Evolutionary conservation across 1,140 invertebrate species (phyloP).

Genomic region (Nasonia vitripennis): DNA sequence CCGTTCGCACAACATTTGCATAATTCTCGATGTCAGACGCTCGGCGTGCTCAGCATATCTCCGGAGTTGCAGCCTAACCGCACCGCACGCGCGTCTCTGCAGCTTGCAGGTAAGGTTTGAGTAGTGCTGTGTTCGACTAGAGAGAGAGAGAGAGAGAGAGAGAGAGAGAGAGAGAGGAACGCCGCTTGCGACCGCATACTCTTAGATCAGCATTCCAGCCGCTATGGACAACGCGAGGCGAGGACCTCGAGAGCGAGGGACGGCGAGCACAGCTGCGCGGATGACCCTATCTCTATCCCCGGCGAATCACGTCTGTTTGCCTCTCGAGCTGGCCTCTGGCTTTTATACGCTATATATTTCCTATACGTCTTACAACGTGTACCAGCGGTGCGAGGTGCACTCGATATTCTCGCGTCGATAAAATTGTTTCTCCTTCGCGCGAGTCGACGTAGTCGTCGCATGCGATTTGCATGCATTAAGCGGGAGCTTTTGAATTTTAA

Average conservation of each 20-base stretch:
- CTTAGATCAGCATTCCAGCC: constrained; percentile 57
- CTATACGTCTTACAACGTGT: background rate
- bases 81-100: background rate
- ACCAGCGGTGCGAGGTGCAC: background rate
- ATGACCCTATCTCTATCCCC: background rate
- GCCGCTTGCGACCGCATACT: constrained; percentile 49
- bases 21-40: constrained; percentile 57
- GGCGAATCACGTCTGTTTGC: background rate
- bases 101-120: no score
- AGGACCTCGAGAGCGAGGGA: background rate
- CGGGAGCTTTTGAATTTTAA: constrained; percentile 25
- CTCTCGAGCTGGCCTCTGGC: no score
- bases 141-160: background rate
- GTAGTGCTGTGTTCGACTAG: no score
- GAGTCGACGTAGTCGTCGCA: background rate
- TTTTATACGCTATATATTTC: no score
- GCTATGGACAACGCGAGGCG: background rate
- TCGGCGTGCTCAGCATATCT: constrained; percentile 59
- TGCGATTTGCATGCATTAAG: constrained; percentile 22
- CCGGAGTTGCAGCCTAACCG: constrained; percentile 43
- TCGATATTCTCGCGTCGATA: constrained; percentile 23
- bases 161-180: background rate
- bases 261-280: background rate
- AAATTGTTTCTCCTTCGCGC: constrained; percentile 30
- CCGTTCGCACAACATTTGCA: constrained; percentile 57